A percentile compares a stretch with the other conserved stretches of the same genome.
These are phyloP conservation scores for Tokudaia muenninki DNA, from an alignment of 2,797 vertebrate genomes.

Conservation along the genomic window DNA sequence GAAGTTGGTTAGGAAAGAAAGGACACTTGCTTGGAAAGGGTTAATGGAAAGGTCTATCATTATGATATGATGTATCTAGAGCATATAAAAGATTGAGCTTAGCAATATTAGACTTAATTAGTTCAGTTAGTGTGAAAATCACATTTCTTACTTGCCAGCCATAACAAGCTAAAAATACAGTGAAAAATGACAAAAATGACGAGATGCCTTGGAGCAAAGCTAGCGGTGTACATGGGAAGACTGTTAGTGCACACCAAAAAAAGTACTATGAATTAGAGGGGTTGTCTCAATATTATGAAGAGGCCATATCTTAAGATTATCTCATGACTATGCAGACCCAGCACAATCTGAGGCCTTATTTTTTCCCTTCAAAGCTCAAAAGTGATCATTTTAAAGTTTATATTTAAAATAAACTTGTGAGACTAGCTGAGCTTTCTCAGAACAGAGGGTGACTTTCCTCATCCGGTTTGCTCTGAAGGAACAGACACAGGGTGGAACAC, in stretches of 20 bases:
- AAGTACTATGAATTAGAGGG: not conserved
- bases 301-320: not conserved
- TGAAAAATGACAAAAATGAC: slow-evolving; percentile 40
- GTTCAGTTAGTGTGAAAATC: slow-evolving; percentile 32
- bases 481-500: not conserved
- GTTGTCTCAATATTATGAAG: slow-evolving; percentile 13
- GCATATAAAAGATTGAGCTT: slow-evolving; percentile 9
- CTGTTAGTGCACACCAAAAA: not conserved
- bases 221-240: slow-evolving; percentile 26
- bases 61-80: not conserved
- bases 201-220: slow-evolving; percentile 12
- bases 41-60: not conserved
- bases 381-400: slow-evolving; percentile 18
- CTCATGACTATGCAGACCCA: slow-evolving; percentile 5
- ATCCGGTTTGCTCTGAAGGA: not conserved
- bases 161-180: slow-evolving; percentile 33
- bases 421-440: not conserved
- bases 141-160: slow-evolving; percentile 19
- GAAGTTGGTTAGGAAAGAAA: not conserved
- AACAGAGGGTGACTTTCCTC: not conserved
- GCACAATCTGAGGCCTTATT: not conserved
- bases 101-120: slow-evolving; percentile 43
- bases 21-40: not conserved
- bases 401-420: slow-evolving; percentile 6
- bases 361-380: not conserved